Evolutionary conservation across 2,113 vertebrate species (phyloP), one percentile per base, ranked within the genome.

Genomic region (Athene noctua): DNA sequence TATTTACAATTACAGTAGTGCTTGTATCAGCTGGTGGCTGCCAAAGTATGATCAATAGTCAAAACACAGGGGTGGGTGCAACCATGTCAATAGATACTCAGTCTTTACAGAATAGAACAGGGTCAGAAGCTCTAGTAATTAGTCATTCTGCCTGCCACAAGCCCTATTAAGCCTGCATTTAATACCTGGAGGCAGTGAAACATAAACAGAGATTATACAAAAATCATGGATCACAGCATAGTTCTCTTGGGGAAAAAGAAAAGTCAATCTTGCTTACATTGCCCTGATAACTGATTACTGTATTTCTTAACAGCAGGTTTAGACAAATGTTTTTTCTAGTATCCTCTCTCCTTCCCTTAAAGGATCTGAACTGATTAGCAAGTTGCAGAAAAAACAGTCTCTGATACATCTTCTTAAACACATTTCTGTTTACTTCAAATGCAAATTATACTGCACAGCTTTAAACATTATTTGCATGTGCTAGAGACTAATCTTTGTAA

Each of bases 21-120:
- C 44, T 86, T 58, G 30, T 77, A 58, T 88, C 67, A 91, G 88
- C 74, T 6, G 14, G 58, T 71, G 49, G 17, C 59, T 86, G 72
- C 52, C 73, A 87, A 91, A 90, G 11, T 38, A 75, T 90, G 86
- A 96, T 92, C 94, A 79, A 92, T 52, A 92, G 44, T 47, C 23
- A 80, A 93, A 90, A 91, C 49, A 83, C 49, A 71, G 20, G 19
- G 62, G 86, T 63, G 44, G 16, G 15, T 63, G 25, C 27, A 68
- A 52, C 21, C 40, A 49, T 94, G 81, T 77, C 85, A 86, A 82
- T 54, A 89, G 51, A 26, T 15, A 86, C 30, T 94, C 94, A 84
- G 25, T 88, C 88, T 92, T 96, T 81, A 61, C 51, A 29, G 73
- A 70, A n/a, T 21, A 81, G 67, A 96, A 86, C 20, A 86, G 85